Conservation (phyloP, 2,113 vertebrate genomes). For the Apodemus speciosus region DNA sequence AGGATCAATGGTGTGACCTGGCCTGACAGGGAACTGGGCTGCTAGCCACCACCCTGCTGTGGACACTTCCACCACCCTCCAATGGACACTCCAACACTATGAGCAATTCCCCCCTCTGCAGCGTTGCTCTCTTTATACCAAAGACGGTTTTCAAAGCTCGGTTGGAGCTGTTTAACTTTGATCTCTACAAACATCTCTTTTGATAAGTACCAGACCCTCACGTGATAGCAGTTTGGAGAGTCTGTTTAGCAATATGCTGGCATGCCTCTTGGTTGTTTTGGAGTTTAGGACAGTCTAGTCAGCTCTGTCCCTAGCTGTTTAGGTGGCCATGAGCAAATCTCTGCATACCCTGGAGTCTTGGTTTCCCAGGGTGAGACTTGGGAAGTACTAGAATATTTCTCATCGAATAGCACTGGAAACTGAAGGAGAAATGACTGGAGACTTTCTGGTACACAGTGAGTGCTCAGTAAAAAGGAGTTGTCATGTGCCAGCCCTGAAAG, state of each 20-base stretch:
- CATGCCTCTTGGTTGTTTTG: neutral
- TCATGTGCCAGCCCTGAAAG: neutral
- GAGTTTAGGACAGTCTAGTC: neutral
- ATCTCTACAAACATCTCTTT: conserved; percentile 47
- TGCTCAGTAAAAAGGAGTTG: neutral
- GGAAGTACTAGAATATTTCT: neutral
- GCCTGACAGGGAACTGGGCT: neutral
- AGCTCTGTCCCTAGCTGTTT: neutral
- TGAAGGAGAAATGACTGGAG: neutral
- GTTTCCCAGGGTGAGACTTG: neutral
- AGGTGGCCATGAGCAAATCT: neutral
- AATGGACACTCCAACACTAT: neutral
- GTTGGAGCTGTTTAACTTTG: conserved; percentile 13
- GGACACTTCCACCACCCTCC: neutral
- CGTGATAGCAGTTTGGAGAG: neutral
- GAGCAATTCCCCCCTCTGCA: neutral
- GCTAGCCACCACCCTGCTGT: neutral
- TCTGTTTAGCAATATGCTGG: neutral
- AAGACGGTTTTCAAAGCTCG: neutral
- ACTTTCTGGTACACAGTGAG: no score
- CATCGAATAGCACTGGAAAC: neutral
- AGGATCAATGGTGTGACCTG: neutral
- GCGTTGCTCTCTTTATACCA: neutral
- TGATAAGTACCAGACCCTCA: neutral
- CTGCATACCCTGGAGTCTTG: neutral